A percentile compares a stretch with the other conserved stretches of the same genome.
phyloP scores from a whole-genome alignment of 1,140 invertebrate species.

The Lutraria rhynchaena region DNA sequence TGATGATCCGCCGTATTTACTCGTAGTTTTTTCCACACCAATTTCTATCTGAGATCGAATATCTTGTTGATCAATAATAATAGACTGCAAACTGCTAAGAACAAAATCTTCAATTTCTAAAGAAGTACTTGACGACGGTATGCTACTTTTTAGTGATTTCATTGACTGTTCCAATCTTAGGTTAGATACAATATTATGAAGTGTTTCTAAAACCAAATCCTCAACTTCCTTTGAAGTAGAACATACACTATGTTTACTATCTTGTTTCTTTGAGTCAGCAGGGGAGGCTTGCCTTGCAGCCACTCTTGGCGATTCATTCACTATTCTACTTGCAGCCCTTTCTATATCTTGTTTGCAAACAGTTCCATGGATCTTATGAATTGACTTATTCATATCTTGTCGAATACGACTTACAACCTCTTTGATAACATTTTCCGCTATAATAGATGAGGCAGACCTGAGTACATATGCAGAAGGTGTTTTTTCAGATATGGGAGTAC shows the following conservation, averaged over 20 bases:
- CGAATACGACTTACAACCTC: constrained; percentile 38
- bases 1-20: neutral
- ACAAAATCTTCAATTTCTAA: constrained; percentile 56
- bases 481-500: neutral
- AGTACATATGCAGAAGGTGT: constrained; percentile 39
- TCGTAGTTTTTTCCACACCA: neutral
- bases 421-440: constrained; percentile 51
- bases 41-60: constrained; percentile 30
- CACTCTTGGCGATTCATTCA: constrained; percentile 16
- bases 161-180: constrained; percentile 51
- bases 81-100: constrained; percentile 32
- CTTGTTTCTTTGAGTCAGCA: neutral
- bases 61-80: constrained; percentile 51
- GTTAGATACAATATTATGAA: constrained; percentile 56
- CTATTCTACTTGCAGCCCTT: constrained; percentile 52
- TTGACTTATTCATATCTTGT: constrained; percentile 16
- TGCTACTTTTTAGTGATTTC: neutral
- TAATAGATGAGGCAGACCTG: constrained; percentile 51
- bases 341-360: constrained; percentile 50
- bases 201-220: constrained; percentile 53
- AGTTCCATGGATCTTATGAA: constrained; percentile 34
- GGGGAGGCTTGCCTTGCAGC: neutral
- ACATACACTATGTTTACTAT: neutral
- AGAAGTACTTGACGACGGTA: neutral
- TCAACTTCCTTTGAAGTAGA: constrained; percentile 48